Base-by-base conservation (phyloP, 2,113 vertebrate genomes). In the Amazona vittata region DNA sequence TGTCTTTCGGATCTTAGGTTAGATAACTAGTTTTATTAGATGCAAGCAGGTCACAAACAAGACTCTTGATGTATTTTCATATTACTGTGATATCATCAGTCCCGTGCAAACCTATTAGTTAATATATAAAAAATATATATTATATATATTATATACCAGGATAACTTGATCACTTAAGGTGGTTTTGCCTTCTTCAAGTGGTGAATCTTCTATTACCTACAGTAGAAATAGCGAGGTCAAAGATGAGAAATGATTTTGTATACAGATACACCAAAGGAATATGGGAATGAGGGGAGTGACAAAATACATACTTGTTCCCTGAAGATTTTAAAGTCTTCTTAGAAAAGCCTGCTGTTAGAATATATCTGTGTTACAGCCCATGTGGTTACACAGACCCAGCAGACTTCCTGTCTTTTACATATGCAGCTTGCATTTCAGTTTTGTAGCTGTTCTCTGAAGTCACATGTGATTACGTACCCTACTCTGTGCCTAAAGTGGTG, bases 331-430 rank as follows among this genome's bases (percentile, higher is more conserved):
- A 5, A 62, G 26, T 29, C 77, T 53, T 53, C 20, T 35, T 4
- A 22, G 41, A 24, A 79, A 5, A 4, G 2, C 31, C 3, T 9
- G 31, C 28, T 55, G 68, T 22, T 25, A 5, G 31, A 16, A 19
- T 6, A 4, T 2, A 2, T 11, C 64, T 16, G n/a, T 2, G 20
- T 7, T 44, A 5, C 5, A 67, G 65, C 37, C 76, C 37, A 2
- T 21, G 83, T 5, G 63, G 25, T 53, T 64, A n/a, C 10, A 12
- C 37, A 86, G 52, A 37, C 41, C 24, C 35, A 12, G 76, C 37
- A 84, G 60, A 39, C 52, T 60, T 91, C 95, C 95, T 85, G 91
- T 6, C 20, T 37, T 4, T 4, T 11, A 35, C 25, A 3, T 12
- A 8, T 21, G 43, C 44, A 59, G 7, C 9, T 6, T 3, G 6